phyloP scores from a whole-genome alignment of 2,888 invertebrate genomes.

The Cactoblastis cactorum region DNA sequence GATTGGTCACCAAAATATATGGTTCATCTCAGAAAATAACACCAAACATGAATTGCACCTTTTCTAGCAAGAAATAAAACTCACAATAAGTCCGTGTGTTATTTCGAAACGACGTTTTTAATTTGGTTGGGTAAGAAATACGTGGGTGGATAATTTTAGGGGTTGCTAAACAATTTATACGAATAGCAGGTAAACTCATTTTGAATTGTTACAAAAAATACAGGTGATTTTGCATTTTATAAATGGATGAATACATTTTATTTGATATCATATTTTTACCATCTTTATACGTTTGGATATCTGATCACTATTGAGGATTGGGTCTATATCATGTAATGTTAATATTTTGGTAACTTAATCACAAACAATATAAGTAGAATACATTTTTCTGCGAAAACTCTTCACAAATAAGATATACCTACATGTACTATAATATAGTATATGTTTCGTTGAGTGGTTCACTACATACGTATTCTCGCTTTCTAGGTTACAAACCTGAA shows the following conservation, averaged over 20 bases:
- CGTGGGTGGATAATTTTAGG: conserved; percentile 63
- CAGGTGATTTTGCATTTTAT: conserved; percentile 46
- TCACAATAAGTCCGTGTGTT: background rate
- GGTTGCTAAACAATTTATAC: conserved; percentile 68
- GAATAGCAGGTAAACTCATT: conserved; percentile 68
- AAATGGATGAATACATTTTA: conserved; percentile 21
- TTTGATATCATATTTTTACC: conserved; percentile 11
- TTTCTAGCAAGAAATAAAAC: conserved; percentile 20
- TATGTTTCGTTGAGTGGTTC: too few species aligned
- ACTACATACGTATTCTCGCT: too few species aligned
- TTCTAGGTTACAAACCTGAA: too few species aligned
- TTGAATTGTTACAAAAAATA: conserved; percentile 44
- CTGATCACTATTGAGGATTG: too few species aligned
- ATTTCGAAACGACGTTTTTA: conserved; percentile 11
- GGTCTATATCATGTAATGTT: too few species aligned
- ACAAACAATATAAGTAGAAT: too few species aligned
- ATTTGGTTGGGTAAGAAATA: conserved; percentile 31
- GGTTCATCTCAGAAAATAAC: background rate
- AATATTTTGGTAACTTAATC: too few species aligned
- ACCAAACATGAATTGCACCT: conserved; percentile 13
- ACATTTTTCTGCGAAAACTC: too few species aligned
- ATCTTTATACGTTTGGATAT: background rate
- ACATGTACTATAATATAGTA: too few species aligned
- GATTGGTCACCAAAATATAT: conserved; percentile 28
- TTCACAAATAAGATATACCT: too few species aligned